Conservation (phyloP, 2,113 vertebrate genomes). For the Lontra canadensis region DNA sequence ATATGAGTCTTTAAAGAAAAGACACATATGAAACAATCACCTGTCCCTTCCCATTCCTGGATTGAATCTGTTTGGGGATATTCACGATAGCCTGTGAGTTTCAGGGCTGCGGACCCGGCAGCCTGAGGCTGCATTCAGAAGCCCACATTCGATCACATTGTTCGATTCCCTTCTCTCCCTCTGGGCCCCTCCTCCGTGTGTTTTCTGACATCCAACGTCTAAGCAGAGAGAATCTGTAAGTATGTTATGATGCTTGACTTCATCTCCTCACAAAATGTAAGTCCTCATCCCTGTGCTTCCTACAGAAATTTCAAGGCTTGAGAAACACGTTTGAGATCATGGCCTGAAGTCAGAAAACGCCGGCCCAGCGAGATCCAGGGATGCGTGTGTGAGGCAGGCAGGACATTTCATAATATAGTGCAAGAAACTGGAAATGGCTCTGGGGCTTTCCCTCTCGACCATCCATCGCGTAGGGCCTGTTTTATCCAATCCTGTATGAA, state of each 20-base stretch:
- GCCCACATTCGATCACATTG: too few species aligned
- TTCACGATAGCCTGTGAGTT: fast-evolving
- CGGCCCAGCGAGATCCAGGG: fast-evolving
- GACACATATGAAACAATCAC: not conserved
- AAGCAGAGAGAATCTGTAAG: not conserved
- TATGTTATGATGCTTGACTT: not conserved
- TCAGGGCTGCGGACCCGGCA: not conserved
- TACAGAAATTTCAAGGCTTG: not conserved
- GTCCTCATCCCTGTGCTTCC: not conserved
- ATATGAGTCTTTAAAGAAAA: not conserved
- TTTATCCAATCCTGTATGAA: not conserved
- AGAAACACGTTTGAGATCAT: not conserved
- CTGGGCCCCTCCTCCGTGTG: not conserved
- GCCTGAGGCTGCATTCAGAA: fast-evolving
- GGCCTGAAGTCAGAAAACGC: not conserved
- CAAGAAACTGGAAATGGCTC: not conserved
- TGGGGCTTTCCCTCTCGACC: not conserved
- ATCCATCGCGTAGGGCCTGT: not conserved
- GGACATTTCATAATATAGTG: not conserved
- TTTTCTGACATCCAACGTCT: not conserved
- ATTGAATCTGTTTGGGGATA: not conserved
- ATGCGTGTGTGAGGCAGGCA: not conserved
- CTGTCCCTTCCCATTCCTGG: not conserved
- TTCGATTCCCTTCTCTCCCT: not conserved
- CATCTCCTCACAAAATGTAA: not conserved